Evolutionary conservation across 2,888 invertebrate species (phyloP).

Genomic region (Lobophora halterata): DNA sequence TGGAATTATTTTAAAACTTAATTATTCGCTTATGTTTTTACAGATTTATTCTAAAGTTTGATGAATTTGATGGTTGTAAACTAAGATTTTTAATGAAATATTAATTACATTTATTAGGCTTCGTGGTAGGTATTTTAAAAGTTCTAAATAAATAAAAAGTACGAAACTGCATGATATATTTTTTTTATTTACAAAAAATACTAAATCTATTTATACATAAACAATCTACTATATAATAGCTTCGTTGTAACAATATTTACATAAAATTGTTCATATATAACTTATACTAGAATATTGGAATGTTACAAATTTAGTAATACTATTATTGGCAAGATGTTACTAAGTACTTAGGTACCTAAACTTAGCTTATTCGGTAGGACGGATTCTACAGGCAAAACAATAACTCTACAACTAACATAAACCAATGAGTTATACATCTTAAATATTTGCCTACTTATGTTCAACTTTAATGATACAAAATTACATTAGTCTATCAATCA

Average conservation of each 20-base stretch:
- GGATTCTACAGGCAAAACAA: constrained; percentile 61
- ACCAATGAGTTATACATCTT: not conserved
- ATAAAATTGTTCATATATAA: constrained; percentile 31
- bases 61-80: too few species aligned
- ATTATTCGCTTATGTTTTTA: too few species aligned
- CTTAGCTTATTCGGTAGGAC: constrained; percentile 63
- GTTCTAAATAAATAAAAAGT: constrained; percentile 4
- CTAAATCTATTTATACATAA: constrained; percentile 27
- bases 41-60: too few species aligned
- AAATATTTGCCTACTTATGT: too few species aligned
- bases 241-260: constrained; percentile 39
- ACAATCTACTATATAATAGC: constrained; percentile 36
- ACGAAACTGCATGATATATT: constrained; percentile 24
- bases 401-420: constrained; percentile 34
- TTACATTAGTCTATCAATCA: too few species aligned
- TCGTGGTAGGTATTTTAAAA: too few species aligned
- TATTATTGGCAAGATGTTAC: constrained; percentile 68
- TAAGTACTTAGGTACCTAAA: too few species aligned
- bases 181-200: constrained; percentile 35
- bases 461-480: too few species aligned
- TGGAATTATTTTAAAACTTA: too few species aligned
- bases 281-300: constrained; percentile 25
- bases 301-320: constrained; percentile 58
- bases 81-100: too few species aligned
- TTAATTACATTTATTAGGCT: too few species aligned